These are phyloP conservation scores for Narcine bancroftii DNA, from an alignment of 2,113 vertebrate genomes.

Conservation along the genomic window DNA sequence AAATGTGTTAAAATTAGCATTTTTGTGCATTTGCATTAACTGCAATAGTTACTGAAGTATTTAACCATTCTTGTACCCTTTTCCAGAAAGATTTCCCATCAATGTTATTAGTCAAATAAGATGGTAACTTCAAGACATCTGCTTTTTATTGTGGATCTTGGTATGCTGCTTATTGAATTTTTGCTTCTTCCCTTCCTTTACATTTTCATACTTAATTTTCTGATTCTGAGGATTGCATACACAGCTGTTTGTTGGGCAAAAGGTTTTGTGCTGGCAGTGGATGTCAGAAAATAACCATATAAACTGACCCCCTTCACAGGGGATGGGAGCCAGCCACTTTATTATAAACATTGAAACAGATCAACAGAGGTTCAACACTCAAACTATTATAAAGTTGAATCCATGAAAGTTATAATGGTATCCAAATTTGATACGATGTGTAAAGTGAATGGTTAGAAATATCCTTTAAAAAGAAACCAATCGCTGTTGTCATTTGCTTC, in stretches of 20 bases:
- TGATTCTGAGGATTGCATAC: neutral
- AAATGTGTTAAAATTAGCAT: neutral
- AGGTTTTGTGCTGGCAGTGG: neutral
- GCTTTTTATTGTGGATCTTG: neutral
- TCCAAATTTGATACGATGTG: neutral
- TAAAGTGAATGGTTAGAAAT: neutral
- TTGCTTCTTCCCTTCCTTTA: neutral
- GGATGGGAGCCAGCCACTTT: neutral
- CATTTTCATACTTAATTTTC: neutral
- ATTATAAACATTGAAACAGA: neutral
- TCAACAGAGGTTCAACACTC: neutral
- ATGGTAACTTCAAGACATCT: neutral
- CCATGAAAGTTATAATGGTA: neutral
- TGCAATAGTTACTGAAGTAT: neutral
- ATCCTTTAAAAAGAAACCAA: neutral
- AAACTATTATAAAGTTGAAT: neutral
- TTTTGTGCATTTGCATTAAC: neutral
- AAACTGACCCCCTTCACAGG: neutral
- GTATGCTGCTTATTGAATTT: neutral
- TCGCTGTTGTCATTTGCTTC: too few relatives aligned
- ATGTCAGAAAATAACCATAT: neutral
- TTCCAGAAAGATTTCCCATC: neutral
- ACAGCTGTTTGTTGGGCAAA: too few relatives aligned
- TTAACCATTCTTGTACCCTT: neutral
- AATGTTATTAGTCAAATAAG: neutral